Evolutionary conservation across 2,113 vertebrate genomes (phyloP).

Genomic region (Heptranchias perlo): DNA sequence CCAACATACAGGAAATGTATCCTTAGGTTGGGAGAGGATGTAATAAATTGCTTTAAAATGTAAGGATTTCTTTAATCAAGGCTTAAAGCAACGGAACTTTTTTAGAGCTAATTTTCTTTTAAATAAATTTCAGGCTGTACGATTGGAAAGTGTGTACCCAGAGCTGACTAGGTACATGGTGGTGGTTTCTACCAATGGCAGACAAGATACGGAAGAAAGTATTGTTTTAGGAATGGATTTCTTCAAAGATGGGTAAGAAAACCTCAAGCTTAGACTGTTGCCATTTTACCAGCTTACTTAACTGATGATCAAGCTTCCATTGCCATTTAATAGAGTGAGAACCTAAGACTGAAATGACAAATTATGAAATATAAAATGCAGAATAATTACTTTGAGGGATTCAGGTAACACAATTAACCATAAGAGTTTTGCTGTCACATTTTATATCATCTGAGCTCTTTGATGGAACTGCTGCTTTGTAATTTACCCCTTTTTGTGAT

Average conservation of each 20-base stretch:
- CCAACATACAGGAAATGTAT: not conserved
- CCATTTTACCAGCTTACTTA: conserved; percentile 9
- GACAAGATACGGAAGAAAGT: conserved; percentile 94
- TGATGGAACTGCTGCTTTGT: not conserved
- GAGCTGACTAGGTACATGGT: conserved; percentile 95
- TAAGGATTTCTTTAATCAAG: not conserved
- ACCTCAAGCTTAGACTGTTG: not conserved
- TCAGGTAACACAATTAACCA: not conserved
- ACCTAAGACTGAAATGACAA: not conserved
- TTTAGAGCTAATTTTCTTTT: conserved; percentile 1
- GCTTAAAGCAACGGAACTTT: not conserved
- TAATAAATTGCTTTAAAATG: not conserved
- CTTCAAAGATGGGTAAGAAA: conserved; percentile 77
- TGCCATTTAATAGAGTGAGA: not conserved
- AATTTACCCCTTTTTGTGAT: not conserved
- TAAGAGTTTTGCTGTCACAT: not conserved
- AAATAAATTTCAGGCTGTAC: conserved; percentile 71
- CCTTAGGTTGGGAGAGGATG: not conserved
- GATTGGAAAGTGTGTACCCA: conserved; percentile 84
- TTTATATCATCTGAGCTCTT: too few relatives aligned
- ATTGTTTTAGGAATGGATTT: conserved; percentile 96
- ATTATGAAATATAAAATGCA: not conserved
- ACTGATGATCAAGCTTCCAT: not conserved
- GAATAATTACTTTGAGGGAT: not conserved
- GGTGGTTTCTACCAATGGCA: conserved; percentile 88